Base-by-base conservation (phyloP, 2,113 vertebrate genomes). In the Odontesthes bonariensis region DNA sequence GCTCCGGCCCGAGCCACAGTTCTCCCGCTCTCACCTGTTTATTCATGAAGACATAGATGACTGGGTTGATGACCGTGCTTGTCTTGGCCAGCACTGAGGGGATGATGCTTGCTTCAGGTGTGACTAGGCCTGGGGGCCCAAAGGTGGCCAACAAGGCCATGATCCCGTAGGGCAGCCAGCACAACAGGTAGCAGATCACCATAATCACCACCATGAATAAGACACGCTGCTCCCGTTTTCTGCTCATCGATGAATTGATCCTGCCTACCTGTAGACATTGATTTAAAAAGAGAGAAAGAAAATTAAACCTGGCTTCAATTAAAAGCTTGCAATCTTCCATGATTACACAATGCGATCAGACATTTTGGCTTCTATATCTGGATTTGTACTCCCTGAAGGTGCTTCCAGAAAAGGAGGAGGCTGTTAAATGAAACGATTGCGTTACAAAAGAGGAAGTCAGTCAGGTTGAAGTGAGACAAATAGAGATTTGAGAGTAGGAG, bases 1-100 rank as follows among this genome's bases (percentile, higher is more conserved):
- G 35, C 54, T 38, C 9, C 49, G 70, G 71, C 55, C 53, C 33
- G 16, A 49, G 40, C 19, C 42, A 4, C 20, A n/a, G 33, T 17
- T 35, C 57, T 20, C 27, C 61, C 14, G 3, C 31, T 20, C 83
- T 89, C 71, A 96, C 94, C 94, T 95, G 93, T 85, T 95, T 96
- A 84, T 96, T 96, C 89, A 96, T 90, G 76, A 95, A 95, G 58
- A 95, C 74, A 19, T 95, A 95, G 82, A 95, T 94, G 82, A 96
- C 78, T 2, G 94, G 94, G 87, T 95, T 95, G 84, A 95, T 89
- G 84, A 94, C 88, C 0, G 94, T 94, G 78, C 95, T 96, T 32
- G 85, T 93, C 86, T 96, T 95, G 74, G 94, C 95, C 14, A 95
- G 89, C 51, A 96, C 40, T 0, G 93, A 94, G 2, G 95, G 95